Evolutionary conservation across 1,140 invertebrate species (phyloP), one percentile per base, ranked within the genome.

Genomic region (Agrilus planipennis): DNA sequence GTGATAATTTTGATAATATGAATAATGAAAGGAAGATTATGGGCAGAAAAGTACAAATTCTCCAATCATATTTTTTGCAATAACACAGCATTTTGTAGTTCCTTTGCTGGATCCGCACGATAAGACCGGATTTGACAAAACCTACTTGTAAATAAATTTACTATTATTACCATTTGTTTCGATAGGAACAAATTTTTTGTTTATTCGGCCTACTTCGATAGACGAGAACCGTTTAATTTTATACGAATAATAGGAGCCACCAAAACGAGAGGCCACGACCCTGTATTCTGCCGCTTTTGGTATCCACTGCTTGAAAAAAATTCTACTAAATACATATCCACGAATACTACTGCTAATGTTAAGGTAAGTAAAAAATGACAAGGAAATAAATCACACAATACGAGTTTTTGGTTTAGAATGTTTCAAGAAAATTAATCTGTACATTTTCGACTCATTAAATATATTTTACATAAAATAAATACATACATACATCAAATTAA

Each of bases 151-250:
- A n/a, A n/a, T n/a, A n/a, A n/a, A n/a, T n/a, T n/a, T n/a, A n/a
- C n/a, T n/a, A n/a, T n/a, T n/a, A n/a, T n/a, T n/a, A n/a, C n/a
- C n/a, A n/a, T n/a, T n/a, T n/a, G n/a, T n/a, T n/a, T n/a, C n/a
- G n/a, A n/a, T n/a, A 84, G 82, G 55, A 85, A 77, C 57, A 89
- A 89, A 64, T 92, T 92, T 65, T 90, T 81, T 61, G 85, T 93
- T 12, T 92, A 89, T 55, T 91, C 88, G 2, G 89, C 89, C 21
- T 92, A 81, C 53, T 84, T 79, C 51, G 89, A 92, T 61, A 66
- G 75, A 28, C 69, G 83, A 47, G 74, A 76, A 45, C 71, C 73
- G n/a, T 68, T 75, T 12, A 74, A 77, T 31, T 69, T 82, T 42
- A 68, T 88, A 20, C 69, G 88, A 12, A 71, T 93, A 16, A 83